These are phyloP conservation scores for Pterostichus madidus DNA, from an alignment of 2,888 invertebrate genomes.

Conservation along the genomic window DNA sequence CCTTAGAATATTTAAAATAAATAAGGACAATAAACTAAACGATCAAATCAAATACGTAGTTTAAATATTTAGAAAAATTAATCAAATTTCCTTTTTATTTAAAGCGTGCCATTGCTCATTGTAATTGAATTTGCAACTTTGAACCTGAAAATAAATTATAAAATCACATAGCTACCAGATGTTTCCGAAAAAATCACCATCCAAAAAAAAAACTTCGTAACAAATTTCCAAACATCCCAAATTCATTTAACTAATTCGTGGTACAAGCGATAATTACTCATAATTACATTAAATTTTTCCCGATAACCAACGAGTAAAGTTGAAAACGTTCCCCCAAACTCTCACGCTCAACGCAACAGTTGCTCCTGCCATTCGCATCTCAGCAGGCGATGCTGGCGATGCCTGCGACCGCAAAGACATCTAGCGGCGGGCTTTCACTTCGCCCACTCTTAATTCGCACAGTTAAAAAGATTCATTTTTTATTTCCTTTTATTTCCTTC, in stretches of 20 bases:
- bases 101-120: too few relatives aligned
- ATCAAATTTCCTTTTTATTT: too few relatives aligned
- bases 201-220: constrained; percentile 12
- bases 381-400: constrained; percentile 4
- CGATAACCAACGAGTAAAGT: constrained; percentile 10
- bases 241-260: constrained; percentile 27
- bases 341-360: constrained; percentile 34
- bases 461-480: too few relatives aligned
- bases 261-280: constrained; percentile 15
- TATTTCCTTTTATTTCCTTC: too few relatives aligned
- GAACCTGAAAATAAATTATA: not conserved
- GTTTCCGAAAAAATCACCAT: constrained; percentile 13
- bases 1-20: too few relatives aligned
- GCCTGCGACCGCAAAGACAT: constrained; percentile 19
- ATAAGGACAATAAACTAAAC: too few relatives aligned
- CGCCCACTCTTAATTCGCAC: not conserved
- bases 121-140: not conserved
- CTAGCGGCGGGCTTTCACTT: not conserved
- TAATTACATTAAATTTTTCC: constrained; percentile 34
- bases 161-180: not conserved
- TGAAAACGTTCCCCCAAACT: not conserved
- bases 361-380: constrained; percentile 29
- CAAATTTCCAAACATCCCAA: constrained; percentile 11
- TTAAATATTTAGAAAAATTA: too few relatives aligned
- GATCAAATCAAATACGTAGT: too few relatives aligned